Percentiles rank a stretch among this genome's conserved stretches.
phyloP scores from a whole-genome alignment of 2,797 vertebrate species.

The Bradypus variegatus region DNA sequence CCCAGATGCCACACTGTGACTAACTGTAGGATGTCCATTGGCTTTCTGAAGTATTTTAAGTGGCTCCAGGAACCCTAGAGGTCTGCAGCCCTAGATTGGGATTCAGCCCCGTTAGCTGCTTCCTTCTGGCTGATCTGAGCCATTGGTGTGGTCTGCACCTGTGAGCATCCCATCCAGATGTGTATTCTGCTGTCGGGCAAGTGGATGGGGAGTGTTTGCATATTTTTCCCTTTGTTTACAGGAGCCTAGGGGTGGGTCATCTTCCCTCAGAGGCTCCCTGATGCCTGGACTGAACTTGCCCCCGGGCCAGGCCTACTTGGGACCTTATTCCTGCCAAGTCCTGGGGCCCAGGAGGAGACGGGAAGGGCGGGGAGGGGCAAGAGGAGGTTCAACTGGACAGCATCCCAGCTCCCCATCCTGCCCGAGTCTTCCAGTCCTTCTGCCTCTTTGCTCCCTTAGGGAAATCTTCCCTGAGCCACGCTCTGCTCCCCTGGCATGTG shows the following conservation, averaged over 20 bases:
- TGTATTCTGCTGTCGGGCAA: background rate
- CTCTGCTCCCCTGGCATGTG: background rate
- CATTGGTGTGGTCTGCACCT: conserved; percentile 27
- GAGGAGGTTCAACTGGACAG: background rate
- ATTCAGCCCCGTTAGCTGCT: background rate
- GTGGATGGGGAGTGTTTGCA: background rate
- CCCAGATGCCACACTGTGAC: background rate
- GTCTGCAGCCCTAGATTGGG: background rate
- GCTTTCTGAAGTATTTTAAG: conserved; percentile 18
- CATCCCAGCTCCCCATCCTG: background rate
- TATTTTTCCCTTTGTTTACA: conserved; percentile 38
- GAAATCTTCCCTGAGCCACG: background rate
- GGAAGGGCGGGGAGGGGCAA: background rate
- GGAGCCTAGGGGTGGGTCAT: background rate
- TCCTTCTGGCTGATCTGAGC: background rate
- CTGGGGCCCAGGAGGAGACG: background rate
- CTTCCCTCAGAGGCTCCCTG: background rate
- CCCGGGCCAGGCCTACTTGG: background rate
- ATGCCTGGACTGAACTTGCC: background rate
- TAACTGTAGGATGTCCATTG: background rate
- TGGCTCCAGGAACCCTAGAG: background rate
- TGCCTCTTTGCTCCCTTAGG: background rate
- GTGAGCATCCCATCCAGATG: background rate
- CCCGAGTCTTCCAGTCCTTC: background rate
- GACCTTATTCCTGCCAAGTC: background rate